Evolutionary conservation across 2,113 vertebrate species (phyloP).

Genomic region (Actenoides hombroni): DNA sequence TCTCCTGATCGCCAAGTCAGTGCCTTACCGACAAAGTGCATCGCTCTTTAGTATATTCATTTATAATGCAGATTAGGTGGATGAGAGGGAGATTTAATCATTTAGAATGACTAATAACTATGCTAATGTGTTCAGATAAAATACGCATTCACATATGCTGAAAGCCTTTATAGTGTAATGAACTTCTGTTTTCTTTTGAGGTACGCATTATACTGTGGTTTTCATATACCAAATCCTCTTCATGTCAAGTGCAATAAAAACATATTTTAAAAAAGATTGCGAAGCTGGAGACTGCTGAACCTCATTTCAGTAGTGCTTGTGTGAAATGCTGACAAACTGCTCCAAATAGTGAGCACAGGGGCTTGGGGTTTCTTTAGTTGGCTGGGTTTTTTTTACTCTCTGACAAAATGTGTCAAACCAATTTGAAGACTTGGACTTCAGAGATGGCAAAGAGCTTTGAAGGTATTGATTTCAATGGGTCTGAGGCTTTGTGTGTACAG

Average conservation of each 20-base stretch:
- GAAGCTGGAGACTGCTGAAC: background rate
- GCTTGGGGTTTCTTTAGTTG: background rate
- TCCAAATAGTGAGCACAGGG: accelerated
- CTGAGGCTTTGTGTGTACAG: background rate
- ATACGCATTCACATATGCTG: slow-evolving; percentile 49
- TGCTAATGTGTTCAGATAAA: slow-evolving; percentile 65
- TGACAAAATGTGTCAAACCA: background rate
- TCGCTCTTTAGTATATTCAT: slow-evolving; percentile 41
- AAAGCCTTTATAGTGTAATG: slow-evolving; percentile 52
- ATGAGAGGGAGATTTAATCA: slow-evolving; percentile 41
- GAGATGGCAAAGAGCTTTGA: background rate
- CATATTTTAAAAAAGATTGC: background rate
- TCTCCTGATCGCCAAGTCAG: background rate
- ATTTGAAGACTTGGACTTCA: background rate
- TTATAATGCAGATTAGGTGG: slow-evolving; percentile 56
- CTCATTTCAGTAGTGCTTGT: background rate
- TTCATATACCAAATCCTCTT: slow-evolving; percentile 30
- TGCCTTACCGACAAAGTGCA: background rate
- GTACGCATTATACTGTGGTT: slow-evolving; percentile 18
- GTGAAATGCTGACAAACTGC: background rate
- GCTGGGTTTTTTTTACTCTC: background rate
- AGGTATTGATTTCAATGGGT: background rate
- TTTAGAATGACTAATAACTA: slow-evolving; percentile 61
- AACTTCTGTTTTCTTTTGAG: slow-evolving; percentile 58
- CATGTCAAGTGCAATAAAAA: slow-evolving; percentile 33